Conservation (phyloP, 37 sponge, comb jelly and placozoan species). For the Haliclona indistincta region DNA sequence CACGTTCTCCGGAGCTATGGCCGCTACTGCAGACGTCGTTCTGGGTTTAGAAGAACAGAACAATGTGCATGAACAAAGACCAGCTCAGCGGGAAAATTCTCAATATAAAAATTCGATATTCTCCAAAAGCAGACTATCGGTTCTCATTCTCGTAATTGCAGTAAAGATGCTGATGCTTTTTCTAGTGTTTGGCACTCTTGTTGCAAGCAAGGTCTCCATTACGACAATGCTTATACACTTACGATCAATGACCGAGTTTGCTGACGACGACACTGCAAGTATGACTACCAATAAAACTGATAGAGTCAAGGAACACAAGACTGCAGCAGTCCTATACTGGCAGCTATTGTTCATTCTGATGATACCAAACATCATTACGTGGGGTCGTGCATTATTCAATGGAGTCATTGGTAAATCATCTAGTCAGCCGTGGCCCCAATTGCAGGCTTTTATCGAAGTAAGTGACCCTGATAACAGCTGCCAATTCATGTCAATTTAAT, state of each 20-base stretch:
- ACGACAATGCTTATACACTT: slow-evolving; percentile 47
- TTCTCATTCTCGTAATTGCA: neutral
- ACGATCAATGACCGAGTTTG: neutral
- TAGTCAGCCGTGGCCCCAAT: slow-evolving; percentile 74
- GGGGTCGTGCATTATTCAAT: slow-evolving; percentile 48
- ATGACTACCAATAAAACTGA: neutral
- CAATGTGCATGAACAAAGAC: too few species aligned
- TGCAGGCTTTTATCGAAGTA: slow-evolving; percentile 41
- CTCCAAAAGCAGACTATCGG: too few species aligned
- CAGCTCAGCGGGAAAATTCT: too few species aligned
- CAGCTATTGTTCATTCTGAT: slow-evolving; percentile 71
- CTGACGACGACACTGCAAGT: neutral
- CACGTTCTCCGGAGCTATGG: too few species aligned
- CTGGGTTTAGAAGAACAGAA: too few species aligned
- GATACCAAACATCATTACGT: slow-evolving; percentile 61
- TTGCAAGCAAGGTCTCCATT: slow-evolving; percentile 70
- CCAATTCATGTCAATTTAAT: neutral
- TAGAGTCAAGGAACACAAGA: neutral
- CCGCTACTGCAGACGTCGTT: too few species aligned
- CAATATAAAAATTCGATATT: too few species aligned
- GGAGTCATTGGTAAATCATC: slow-evolving; percentile 71
- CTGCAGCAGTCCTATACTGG: slow-evolving; percentile 43
- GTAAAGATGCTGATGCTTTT: neutral
- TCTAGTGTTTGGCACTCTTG: slow-evolving; percentile 26
- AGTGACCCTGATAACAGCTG: neutral